These are phyloP conservation scores for Paguma larvata DNA, from an alignment of 2,797 vertebrate genomes.

Conservation along the genomic window DNA sequence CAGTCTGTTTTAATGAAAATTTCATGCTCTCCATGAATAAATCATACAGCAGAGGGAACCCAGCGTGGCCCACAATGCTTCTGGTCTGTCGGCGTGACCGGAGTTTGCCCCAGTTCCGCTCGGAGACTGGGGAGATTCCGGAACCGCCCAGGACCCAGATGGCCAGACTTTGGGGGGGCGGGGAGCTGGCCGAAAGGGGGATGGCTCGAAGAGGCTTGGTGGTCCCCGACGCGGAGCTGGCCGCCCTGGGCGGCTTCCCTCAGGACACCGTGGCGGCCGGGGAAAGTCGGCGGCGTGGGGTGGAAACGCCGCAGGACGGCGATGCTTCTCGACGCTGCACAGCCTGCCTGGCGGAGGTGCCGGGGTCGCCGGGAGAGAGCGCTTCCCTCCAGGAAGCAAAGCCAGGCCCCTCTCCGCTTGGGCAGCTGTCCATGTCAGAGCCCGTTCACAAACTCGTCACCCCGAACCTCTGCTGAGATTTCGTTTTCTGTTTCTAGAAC, in stretches of 20 bases:
- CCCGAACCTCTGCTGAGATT: not conserved
- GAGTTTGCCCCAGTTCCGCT: slow-evolving; percentile 84
- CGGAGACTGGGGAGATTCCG: slow-evolving; percentile 55
- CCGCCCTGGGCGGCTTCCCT: not conserved
- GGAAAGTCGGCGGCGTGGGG: accelerated
- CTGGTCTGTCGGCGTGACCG: slow-evolving; percentile 80
- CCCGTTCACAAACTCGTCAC: not conserved
- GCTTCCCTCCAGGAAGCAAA: not conserved
- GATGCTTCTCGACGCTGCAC: accelerated
- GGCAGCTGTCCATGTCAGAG: not conserved
- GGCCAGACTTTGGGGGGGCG: not conserved
- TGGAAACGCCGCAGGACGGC: not conserved
- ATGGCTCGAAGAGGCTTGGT: too few species aligned
- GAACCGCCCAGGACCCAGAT: not conserved
- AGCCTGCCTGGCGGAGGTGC: too few species aligned
- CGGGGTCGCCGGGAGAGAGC: accelerated
- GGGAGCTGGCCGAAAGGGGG: not conserved
- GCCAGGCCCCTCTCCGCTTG: accelerated
- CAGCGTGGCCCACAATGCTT: slow-evolving; percentile 69
- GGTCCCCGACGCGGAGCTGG: not conserved
- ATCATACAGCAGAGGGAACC: slow-evolving; percentile 88
- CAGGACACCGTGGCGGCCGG: accelerated
- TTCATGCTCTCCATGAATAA: slow-evolving; percentile 87
- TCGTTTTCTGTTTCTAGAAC: not conserved
- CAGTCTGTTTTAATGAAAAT: slow-evolving; percentile 91